Percentiles rank a stretch among this genome's conserved stretches.
These are phyloP conservation scores for Halictus rubicundus DNA, from an alignment of 1,140 invertebrate species.

Conservation along the genomic window DNA sequence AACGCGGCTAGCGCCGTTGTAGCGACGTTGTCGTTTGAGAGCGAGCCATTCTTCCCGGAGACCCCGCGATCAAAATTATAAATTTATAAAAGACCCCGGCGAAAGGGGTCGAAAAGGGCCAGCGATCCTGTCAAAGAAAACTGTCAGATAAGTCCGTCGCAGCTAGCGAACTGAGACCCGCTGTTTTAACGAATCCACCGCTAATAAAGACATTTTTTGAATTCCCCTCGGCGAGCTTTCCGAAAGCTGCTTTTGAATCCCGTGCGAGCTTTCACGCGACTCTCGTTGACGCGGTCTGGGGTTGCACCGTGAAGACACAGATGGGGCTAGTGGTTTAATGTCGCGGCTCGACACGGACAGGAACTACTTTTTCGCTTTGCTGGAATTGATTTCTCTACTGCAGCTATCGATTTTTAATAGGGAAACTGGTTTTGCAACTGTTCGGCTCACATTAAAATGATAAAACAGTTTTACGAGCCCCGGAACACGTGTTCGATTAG, in stretches of 20 bases:
- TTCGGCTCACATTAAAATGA: no score
- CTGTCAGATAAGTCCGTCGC: not conserved
- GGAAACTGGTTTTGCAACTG: no score
- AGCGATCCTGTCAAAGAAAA: not conserved
- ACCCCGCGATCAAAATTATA: not conserved
- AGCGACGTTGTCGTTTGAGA: not conserved
- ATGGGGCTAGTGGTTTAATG: slow-evolving; percentile 67
- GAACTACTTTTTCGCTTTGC: not conserved
- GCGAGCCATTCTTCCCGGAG: not conserved
- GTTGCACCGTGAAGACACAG: slow-evolving; percentile 62
- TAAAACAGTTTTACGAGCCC: no score
- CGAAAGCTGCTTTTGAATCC: slow-evolving; percentile 7
- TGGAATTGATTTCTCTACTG: not conserved
- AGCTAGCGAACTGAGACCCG: no score
- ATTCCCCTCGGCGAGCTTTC: not conserved
- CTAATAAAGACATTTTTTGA: not conserved
- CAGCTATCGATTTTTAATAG: not conserved
- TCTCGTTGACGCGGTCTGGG: slow-evolving; percentile 19
- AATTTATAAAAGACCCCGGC: not conserved
- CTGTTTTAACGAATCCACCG: no score
- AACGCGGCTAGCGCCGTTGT: not conserved
- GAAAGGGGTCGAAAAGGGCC: not conserved
- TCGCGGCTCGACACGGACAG: not conserved
- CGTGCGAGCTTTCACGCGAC: slow-evolving; percentile 24
- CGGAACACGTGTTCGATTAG: no score